phyloP scores from a whole-genome alignment of 92 coral and sea anemone genomes.

The Phenganax subtilis region DNA sequence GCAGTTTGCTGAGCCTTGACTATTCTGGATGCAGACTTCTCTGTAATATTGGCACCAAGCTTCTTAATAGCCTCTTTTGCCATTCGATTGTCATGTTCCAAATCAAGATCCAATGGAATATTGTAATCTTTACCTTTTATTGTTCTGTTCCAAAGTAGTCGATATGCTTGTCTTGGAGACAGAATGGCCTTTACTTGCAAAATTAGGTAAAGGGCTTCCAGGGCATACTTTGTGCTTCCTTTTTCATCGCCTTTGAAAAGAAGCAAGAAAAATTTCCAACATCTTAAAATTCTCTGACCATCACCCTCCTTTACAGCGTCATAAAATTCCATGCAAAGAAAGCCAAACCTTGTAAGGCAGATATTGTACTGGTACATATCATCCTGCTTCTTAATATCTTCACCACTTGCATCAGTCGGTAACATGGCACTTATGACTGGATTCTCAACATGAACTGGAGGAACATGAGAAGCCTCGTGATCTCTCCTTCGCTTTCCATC shows the following conservation, averaged over 20 bases:
- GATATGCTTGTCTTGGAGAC: constrained; percentile 53
- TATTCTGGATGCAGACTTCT: constrained; percentile 34
- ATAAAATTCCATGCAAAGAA: constrained; percentile 53
- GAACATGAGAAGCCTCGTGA: neutral
- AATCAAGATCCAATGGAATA: constrained; percentile 40
- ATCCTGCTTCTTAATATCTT: constrained; percentile 38
- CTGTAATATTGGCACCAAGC: constrained; percentile 38
- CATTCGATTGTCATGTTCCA: constrained; percentile 43
- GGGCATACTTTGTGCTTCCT: constrained; percentile 54
- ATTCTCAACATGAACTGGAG: constrained; percentile 14
- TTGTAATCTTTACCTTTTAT: constrained; percentile 34
- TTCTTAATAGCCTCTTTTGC: constrained; percentile 42
- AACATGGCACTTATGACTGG: too few species aligned
- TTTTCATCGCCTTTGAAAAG: constrained; percentile 53
- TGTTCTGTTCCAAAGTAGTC: constrained; percentile 51
- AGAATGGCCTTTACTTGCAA: constrained; percentile 50
- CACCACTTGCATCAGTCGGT: neutral
- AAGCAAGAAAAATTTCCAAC: constrained; percentile 60
- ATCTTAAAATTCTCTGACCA: constrained; percentile 55
- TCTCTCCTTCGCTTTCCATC: neutral
- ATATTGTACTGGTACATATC: constrained; percentile 53
- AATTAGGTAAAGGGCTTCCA: constrained; percentile 59
- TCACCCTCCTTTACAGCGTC: constrained; percentile 61
- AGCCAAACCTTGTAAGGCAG: constrained; percentile 48
- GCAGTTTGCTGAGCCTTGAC: neutral